phyloP scores from a whole-genome alignment of 2,797 vertebrate genomes.

The Decapterus maruadsi region DNA sequence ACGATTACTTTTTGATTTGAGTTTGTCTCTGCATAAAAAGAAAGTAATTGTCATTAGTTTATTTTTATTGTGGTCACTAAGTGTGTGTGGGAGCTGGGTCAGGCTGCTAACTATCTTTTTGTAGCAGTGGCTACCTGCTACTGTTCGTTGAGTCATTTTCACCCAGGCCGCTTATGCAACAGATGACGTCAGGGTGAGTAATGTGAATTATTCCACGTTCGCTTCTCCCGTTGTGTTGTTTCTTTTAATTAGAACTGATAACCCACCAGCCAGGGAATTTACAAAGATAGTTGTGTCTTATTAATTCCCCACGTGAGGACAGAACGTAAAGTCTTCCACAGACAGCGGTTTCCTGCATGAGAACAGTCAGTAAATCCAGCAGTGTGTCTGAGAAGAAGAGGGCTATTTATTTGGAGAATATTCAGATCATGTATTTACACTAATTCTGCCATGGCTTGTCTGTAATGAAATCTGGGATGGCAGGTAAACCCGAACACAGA shows the following conservation, averaged over 20 bases:
- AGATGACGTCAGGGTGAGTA: slow-evolving; percentile 30
- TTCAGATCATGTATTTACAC: slow-evolving; percentile 32
- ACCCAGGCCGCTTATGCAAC: slow-evolving; percentile 26
- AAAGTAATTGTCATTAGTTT: not conserved
- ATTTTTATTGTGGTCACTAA: not conserved
- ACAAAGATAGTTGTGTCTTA: slow-evolving; percentile 12
- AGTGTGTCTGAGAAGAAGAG: not conserved
- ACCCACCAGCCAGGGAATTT: slow-evolving; percentile 1
- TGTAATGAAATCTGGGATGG: slow-evolving; percentile 55
- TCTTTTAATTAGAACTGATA: slow-evolving; percentile 38
- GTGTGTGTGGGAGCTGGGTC: slow-evolving; percentile 21
- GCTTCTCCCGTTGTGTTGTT: slow-evolving; percentile 11
- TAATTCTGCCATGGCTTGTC: slow-evolving; percentile 39
- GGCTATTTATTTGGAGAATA: slow-evolving; percentile 12
- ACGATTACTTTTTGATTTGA: not conserved
- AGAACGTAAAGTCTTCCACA: not conserved
- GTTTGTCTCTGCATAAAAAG: not conserved
- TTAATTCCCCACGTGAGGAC: slow-evolving; percentile 24
- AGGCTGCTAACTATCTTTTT: slow-evolving; percentile 5
- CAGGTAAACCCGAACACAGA: slow-evolving; percentile 44
- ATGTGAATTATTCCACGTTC: slow-evolving; percentile 15
- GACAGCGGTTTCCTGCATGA: slow-evolving; percentile 12
- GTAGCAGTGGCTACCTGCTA: slow-evolving; percentile 17
- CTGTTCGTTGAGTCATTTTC: slow-evolving; percentile 35
- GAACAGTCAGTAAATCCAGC: slow-evolving; percentile 1